phyloP scores from a whole-genome alignment of 2,888 invertebrate genomes.

The Enchytraeus crypticus region DNA sequence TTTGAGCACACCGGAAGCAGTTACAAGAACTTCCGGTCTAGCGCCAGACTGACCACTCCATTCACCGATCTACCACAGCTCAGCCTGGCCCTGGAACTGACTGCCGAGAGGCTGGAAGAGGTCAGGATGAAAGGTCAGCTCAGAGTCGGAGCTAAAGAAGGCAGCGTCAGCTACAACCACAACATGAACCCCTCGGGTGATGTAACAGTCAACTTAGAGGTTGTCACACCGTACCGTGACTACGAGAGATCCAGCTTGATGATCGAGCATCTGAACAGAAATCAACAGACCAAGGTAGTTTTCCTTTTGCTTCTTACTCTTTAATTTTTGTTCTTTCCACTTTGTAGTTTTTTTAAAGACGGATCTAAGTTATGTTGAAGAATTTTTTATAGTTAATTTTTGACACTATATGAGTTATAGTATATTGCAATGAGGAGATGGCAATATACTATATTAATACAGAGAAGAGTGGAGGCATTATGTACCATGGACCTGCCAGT shows the following conservation, averaged over 20 bases:
- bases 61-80: not conserved
- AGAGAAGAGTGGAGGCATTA: no score
- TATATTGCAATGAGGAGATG: no score
- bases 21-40: not conserved
- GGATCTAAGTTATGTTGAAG: no score
- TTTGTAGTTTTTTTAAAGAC: no score
- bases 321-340: no score
- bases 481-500: no score
- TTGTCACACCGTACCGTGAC: slow-evolving; percentile 27
- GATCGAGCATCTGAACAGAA: no score
- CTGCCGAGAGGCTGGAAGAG: not conserved
- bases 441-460: no score
- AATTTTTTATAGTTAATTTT: no score
- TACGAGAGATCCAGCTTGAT: slow-evolving; percentile 15
- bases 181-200: not conserved
- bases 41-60: not conserved
- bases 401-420: no score
- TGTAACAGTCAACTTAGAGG: not conserved
- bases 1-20: not conserved
- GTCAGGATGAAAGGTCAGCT: not conserved
- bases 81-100: not conserved
- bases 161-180: not conserved
- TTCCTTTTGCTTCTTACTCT: no score
- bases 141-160: not conserved
- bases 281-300: no score